phyloP scores from a whole-genome alignment of 1,140 invertebrate species.

The Bombus difficillimus region DNA sequence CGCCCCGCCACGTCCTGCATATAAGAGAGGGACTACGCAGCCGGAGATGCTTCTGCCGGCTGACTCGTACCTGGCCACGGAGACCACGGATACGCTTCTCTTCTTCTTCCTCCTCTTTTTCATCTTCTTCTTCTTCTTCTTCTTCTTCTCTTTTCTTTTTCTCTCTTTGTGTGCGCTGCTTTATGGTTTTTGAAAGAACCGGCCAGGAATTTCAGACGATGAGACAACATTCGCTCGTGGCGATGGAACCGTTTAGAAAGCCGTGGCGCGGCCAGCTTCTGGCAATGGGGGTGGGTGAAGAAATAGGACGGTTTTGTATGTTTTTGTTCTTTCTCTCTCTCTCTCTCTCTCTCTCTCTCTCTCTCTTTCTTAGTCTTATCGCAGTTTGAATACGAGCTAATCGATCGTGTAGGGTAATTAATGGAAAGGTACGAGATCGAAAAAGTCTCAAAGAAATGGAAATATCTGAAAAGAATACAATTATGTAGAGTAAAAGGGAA shows the following conservation, averaged over 20 bases:
- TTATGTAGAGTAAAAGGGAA: too few species aligned
- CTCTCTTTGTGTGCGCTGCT: not conserved
- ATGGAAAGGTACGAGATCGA: too few species aligned
- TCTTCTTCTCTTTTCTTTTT: too few species aligned
- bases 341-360: too few species aligned
- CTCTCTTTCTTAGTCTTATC: not conserved
- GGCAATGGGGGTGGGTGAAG: not conserved
- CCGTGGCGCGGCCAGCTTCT: not conserved
- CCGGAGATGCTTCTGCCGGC: conserved; percentile 34
- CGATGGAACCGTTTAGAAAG: not conserved
- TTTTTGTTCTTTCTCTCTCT: too few species aligned
- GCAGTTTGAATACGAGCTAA: not conserved
- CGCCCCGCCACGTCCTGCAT: conserved; percentile 48
- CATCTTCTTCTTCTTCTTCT: not conserved
- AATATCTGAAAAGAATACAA: too few species aligned
- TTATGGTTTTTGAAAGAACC: conserved; percentile 43
- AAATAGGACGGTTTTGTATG: not conserved
- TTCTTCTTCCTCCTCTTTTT: not conserved
- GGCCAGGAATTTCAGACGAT: conserved; percentile 31
- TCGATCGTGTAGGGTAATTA: too few species aligned
- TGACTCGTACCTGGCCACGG: conserved; percentile 31
- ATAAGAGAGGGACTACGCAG: conserved; percentile 30
- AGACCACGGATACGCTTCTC: conserved; percentile 1
- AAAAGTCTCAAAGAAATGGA: too few species aligned
- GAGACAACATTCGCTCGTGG: conserved; percentile 2